These are phyloP conservation scores for Danio tinwini DNA, from an alignment of 2,797 vertebrate species.

Conservation along the genomic window DNA sequence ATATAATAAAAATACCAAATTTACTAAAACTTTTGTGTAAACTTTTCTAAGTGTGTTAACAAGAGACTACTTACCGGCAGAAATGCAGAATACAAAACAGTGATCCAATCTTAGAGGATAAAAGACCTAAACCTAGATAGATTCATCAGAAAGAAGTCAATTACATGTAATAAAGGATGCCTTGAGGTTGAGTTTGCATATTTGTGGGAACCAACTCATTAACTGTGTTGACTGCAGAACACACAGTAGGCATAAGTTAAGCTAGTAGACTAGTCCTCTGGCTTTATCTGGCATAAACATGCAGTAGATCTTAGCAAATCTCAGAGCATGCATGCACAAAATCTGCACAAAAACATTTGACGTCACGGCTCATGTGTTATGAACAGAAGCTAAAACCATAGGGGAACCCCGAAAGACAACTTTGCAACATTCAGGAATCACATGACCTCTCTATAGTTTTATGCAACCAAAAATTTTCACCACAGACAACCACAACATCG, in stretches of 20 bases:
- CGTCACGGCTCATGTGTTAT: neutral
- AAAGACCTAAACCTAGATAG: no score
- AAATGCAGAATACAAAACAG: no score
- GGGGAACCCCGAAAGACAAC: slow-evolving; percentile 40
- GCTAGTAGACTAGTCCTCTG: neutral
- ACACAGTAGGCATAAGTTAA: neutral
- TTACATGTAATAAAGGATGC: no score
- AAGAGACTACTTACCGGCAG: no score
- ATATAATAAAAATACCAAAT: no score
- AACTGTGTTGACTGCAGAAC: neutral
- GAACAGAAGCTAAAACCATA: slow-evolving; percentile 26
- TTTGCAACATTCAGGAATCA: slow-evolving; percentile 42
- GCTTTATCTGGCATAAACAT: slow-evolving; percentile 18
- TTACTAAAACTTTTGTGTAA: no score
- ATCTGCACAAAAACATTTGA: slow-evolving; percentile 34
- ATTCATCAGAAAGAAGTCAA: no score
- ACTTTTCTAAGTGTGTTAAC: no score
- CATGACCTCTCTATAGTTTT: slow-evolving; percentile 30
- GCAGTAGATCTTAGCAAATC: slow-evolving; percentile 15
- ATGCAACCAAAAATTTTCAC: slow-evolving; percentile 34
- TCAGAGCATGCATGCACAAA: slow-evolving; percentile 28
- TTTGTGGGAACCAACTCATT: no score
- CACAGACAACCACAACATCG: slow-evolving; percentile 42
- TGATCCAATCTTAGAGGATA: no score
- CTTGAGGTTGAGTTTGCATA: no score